Base-by-base conservation (phyloP, 2,888 invertebrate genomes). In the Drosophila subsilvestris region DNA sequence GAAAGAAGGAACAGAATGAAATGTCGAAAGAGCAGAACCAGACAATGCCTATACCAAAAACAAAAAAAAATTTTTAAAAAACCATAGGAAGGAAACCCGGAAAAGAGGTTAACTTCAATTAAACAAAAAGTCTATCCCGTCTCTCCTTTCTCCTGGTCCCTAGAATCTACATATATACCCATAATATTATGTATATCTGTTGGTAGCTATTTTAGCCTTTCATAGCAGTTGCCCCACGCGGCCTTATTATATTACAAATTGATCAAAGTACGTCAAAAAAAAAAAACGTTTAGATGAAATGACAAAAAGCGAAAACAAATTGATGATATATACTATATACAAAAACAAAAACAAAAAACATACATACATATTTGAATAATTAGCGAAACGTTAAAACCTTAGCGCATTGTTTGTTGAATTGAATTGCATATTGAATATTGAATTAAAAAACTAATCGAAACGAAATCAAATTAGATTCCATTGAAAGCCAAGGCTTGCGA, bases 141-240 rank as follows among this genome's bases (percentile, higher is more conserved):
- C 7, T 37, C 48, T 48, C 57, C 32, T 18, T 12, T n/a, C 22
- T 25, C 1, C 10, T 32, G 43, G 42, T 43, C 12, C 48, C 47
- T 25, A 45, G 61, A 48, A 50, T 6, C 29, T 54, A 49, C 29
- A 29, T 22, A 49, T 50, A 29, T 22, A 10, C 47, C 61, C 48
- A 18, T 42, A 22, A 29, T n/a, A 48, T 27, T 44, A 27, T 25
- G 7, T 32, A 22, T 22, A 42, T 45, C 43, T 58, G 45, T 63
- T 29, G 44, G 8, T 77, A 79, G 66, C 60, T 54, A 73, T 58
- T 76, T 69, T 60, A 73, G 65, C 62, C 56, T 69, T 56, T 70
- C 57, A 65, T 70, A 80, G 78, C 83, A 85, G 82, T 85, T 82
- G 82, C 82, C 81, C 82, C 83, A 72, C 65, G 78, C 86, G 82